A percentile compares a stretch with the other conserved stretches of the same genome.
Evolutionary conservation across 2,888 invertebrate genomes (phyloP).

Genomic region (Chrysomela aeneicollis): DNA sequence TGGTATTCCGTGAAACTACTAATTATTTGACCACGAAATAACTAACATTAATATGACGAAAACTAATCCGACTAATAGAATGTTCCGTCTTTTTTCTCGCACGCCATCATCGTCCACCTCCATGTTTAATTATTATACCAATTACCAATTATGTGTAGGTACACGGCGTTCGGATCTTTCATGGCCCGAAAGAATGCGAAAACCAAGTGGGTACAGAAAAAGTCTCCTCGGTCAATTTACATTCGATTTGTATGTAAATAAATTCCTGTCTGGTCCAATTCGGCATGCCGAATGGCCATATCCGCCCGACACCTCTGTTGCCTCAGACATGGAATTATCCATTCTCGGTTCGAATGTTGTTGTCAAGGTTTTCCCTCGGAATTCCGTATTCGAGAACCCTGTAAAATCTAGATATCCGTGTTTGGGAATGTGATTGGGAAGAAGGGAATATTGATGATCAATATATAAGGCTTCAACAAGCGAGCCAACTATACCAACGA

Average conservation of each 20-base stretch:
- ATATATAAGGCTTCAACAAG: too few species aligned
- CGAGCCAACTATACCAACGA: too few species aligned
- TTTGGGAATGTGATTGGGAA: too few species aligned
- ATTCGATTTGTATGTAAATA: conserved; percentile 39
- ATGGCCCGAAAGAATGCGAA: conserved; percentile 29
- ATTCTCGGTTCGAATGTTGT: conserved; percentile 1
- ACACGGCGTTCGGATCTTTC: conserved; percentile 24
- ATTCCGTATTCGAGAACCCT: background rate
- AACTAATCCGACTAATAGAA: conserved; percentile 19
- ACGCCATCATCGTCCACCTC: conserved; percentile 25
- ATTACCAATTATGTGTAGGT: conserved; percentile 35
- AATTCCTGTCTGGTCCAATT: conserved; percentile 36
- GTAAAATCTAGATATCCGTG: background rate
- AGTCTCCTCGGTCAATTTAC: conserved; percentile 35
- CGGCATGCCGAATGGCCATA: conserved; percentile 23
- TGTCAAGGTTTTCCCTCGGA: conserved; percentile 1
- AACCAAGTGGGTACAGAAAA: conserved; percentile 22
- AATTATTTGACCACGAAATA: background rate
- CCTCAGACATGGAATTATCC: conserved; percentile 10
- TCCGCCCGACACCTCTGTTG: conserved; percentile 27
- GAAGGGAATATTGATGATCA: too few species aligned
- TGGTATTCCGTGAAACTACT: background rate
- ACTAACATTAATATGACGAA: conserved; percentile 15
- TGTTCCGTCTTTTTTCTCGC: conserved; percentile 26
- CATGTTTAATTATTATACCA: too few species aligned